Conservation (phyloP, 1,140 invertebrate genomes). For the Heliothis virescens region DNA sequence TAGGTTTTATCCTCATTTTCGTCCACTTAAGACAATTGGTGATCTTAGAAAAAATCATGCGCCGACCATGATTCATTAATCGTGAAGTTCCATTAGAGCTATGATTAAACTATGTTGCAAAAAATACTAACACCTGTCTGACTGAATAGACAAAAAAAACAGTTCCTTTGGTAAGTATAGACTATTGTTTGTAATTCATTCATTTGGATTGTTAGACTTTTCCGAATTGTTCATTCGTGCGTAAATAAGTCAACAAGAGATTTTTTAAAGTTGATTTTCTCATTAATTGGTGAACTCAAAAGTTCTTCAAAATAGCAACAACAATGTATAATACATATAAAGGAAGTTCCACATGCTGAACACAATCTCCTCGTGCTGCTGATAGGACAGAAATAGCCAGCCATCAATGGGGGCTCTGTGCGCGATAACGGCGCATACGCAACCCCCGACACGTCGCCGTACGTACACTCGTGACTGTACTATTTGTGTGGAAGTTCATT, state of each 20-base stretch:
- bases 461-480: background rate
- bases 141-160: too few species aligned
- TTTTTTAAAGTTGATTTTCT: background rate
- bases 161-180: too few species aligned
- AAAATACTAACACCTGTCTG: background rate
- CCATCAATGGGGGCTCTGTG: constrained; percentile 43
- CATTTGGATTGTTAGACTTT: too few species aligned
- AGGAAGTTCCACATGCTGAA: background rate
- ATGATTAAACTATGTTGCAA: background rate
- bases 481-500: constrained; percentile 3
- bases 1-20: background rate
- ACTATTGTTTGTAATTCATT: too few species aligned
- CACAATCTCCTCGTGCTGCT: constrained; percentile 13
- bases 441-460: constrained; percentile 16
- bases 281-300: background rate
- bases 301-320: background rate
- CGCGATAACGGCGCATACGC: constrained; percentile 20
- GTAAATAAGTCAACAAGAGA: background rate
- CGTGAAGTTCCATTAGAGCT: background rate
- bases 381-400: constrained; percentile 39
- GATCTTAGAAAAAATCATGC: background rate
- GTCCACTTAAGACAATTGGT: constrained; percentile 3
- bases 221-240: background rate
- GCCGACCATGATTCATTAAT: background rate
- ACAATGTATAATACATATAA: constrained; percentile 6